phyloP scores from a whole-genome alignment of 2,113 vertebrate species.

The Psittacara wagleri region DNA sequence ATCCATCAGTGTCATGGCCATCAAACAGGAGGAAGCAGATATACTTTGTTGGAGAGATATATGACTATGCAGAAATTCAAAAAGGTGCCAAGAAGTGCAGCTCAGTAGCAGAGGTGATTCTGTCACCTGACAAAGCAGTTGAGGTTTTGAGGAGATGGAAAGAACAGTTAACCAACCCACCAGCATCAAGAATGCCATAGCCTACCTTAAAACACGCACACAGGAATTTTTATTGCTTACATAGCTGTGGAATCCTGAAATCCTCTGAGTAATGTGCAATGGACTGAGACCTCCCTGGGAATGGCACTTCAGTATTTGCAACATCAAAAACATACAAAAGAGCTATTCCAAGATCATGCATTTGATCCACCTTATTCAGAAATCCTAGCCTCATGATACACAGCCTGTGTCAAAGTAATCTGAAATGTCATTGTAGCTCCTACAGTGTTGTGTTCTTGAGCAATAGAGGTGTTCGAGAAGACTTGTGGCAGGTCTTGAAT shows the following conservation, averaged over 20 bases:
- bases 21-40: conserved; percentile 67
- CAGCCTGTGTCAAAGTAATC: background rate
- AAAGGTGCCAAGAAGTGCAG: conserved; percentile 33
- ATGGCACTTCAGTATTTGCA: background rate
- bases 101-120: conserved; percentile 36
- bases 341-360: background rate
- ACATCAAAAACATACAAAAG: conserved; percentile 11
- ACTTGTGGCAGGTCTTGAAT: background rate
- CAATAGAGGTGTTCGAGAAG: background rate
- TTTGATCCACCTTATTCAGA: background rate
- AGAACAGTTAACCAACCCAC: background rate
- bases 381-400: background rate
- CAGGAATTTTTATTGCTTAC: conserved; percentile 65
- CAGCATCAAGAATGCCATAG: background rate
- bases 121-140: conserved; percentile 51
- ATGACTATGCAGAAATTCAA: conserved; percentile 47
- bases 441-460: background rate
- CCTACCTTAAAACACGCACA: background rate
- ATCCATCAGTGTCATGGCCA: conserved; percentile 48
- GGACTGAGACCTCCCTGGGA: conserved; percentile 29
- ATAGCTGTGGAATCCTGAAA: conserved; percentile 59
- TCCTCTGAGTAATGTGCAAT: conserved; percentile 52
- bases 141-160: conserved; percentile 21
- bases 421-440: background rate
- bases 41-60: conserved; percentile 53